Base-by-base conservation (phyloP, 2,797 vertebrate genomes). In the Carduelis carduelis region DNA sequence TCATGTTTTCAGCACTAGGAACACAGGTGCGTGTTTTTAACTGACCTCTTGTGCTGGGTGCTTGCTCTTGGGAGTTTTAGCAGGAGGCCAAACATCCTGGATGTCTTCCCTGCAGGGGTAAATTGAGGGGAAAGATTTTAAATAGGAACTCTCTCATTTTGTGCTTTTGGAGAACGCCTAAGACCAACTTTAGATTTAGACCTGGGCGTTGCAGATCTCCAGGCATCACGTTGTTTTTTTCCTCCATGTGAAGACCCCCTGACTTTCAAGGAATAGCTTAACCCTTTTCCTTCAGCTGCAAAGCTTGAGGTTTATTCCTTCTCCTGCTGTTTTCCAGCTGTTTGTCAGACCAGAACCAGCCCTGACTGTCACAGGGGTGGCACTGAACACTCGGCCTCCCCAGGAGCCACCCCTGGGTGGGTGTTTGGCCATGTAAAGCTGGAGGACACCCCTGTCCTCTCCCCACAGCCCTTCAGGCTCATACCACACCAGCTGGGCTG, bases 151-250 rank as follows among this genome's bases (percentile, higher is more conserved):
- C 0, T 6, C 10, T 63, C 12, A 9, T 26, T 57, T 75, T 69
- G 28, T 0, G 2, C 12, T 23, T 0, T 37, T 0, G 0, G 41
- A 76, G 53, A 46, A 9, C 10, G 17, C 19, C 65, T 14, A 32
- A 24, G n/a, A 14, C 11, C 5, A 6, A 8, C 3, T 63, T 76
- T 30, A 57, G 26, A 1, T 39, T 34, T 9, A 34, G 32, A n/a
- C 2, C 32, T 14, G n/a, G 5, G 1, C 47, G 52, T 34, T 6
- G 9, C n/a, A 47, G 32, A 2, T 37, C n/a, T 28, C 24, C 5
- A 27, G 35, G 34, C 17, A 28, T 12, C 46, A 8, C 20, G 23
- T 11, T 50, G 49, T 12, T 23, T 68, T 68, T 44, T 22, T 35
- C 26, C 1, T 60, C 32, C 6, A 4, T 1, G 6, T 43, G 60